phyloP scores from a whole-genome alignment of 2,113 vertebrate genomes.

The Tylochromis polylepis region DNA sequence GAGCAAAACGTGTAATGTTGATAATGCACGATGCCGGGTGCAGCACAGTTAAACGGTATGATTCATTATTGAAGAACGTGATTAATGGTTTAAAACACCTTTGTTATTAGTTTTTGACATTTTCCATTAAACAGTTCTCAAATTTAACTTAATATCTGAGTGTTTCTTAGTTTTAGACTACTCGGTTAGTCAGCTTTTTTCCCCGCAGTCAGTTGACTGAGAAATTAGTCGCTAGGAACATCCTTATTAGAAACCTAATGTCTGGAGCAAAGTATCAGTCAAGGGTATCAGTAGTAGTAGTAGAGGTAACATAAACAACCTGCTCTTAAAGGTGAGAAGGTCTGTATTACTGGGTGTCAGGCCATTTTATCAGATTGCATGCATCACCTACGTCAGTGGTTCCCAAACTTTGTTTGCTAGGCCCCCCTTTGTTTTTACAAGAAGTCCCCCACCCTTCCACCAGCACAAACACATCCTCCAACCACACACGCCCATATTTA shows the following conservation, averaged over 20 bases:
- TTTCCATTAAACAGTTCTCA: not conserved
- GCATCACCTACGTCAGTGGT: rapidly evolving
- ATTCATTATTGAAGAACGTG: not conserved
- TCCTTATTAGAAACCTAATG: not conserved
- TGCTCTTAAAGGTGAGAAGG: not conserved
- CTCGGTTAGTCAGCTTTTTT: not conserved
- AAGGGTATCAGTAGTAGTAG: not conserved
- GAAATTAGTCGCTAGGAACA: too few species aligned
- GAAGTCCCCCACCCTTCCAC: too few species aligned
- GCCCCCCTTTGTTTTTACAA: too few species aligned
- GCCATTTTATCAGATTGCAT: not conserved
- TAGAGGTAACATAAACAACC: not conserved
- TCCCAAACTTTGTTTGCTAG: too few species aligned
- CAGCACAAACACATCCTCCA: too few species aligned
- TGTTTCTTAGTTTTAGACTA: not conserved
- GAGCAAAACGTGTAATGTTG: not conserved
- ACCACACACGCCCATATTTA: too few species aligned
- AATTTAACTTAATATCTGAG: not conserved
- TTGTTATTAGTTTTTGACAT: not conserved
- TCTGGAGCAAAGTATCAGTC: not conserved
- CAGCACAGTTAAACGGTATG: not conserved
- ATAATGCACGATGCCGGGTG: not conserved
- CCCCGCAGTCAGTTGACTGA: not conserved
- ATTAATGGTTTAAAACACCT: not conserved
- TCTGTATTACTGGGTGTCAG: not conserved